Base-by-base conservation (phyloP, 2,113 vertebrate genomes). In the Heterochromis multidens region DNA sequence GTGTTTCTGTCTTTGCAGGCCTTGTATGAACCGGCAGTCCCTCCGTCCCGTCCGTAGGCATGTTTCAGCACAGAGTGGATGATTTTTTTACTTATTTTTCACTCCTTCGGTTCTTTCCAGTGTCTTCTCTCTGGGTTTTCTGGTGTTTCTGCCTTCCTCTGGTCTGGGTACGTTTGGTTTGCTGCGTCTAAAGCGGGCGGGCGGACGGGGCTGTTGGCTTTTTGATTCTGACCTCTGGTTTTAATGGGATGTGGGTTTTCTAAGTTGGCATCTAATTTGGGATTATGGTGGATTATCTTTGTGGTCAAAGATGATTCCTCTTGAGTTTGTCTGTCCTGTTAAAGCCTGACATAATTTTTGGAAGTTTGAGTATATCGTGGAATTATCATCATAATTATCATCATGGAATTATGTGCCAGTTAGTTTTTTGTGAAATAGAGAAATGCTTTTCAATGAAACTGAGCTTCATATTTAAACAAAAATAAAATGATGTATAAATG, bases 1-100 rank as follows among this genome's bases (percentile, higher is more conserved):
- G 82, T 90, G 76, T 90, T 93, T 93, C 2, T 94, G 84, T 91
- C 88, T 81, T 89, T 82, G 31, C 94, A 94, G 94, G 93, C 2
- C 91, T 80, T 35, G 43, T 94, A 31, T 94, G 93, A 94, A 77
- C 78, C 85, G 57, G 85, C 86, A 27, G 78, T 77, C 80, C 61
- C 14, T 84, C 59, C 58, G 58, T 80, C 79, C 63, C 29, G 25
- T 80, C 82, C 19, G 16, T 70, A 13, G 78, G 59, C 52, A n/a
- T 33, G 49, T 79, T 49, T n/a, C 83, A 35, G 33, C 52, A 35
- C 80, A 72, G 11, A 78, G 43, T 58, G 79, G 76, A 90, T 54
- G 35, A 61, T 72, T 49, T 84, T 56, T 46, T 58, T n/a, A 9
- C 6, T 43, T 80, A 1, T 60, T 27, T 16, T 25, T 70, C 27